Base-by-base conservation (phyloP, 2,113 vertebrate species). In the Otus sunia region DNA sequence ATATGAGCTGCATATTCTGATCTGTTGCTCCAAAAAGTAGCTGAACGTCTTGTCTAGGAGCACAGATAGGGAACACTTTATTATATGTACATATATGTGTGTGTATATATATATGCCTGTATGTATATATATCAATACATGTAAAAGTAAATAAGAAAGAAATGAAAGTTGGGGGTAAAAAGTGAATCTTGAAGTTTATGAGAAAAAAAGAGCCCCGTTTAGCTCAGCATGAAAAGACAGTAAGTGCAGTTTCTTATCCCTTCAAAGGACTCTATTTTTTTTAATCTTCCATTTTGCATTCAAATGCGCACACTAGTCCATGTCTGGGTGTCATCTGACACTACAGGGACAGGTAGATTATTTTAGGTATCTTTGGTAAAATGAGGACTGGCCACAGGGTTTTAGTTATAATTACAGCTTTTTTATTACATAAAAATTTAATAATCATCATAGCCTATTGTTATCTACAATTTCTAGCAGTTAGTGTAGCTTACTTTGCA, bases 1-100 rank as follows among this genome's bases (percentile, higher is more conserved):
- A 3, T 47, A 15, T 34, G n/a, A 84, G 3, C 17, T 69, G 11
- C 9, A 43, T 62, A 20, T 16, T 71, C 17, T 73, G 36, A 68
- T 60, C 18, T 68, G 4, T 74, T 88, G 14, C 10, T 49, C 6
- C 23, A 72, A 41, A 58, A 55, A 39, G 9, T 3, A 88, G 22
- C 10, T 47, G 15, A 71, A 39, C 7, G 4, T 49, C 11, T 43
- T 76, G 6, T 59, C 21, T 79, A 53, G 2, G 11, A 1, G 6
- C 37, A 1, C 2, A 66, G 34, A 47, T 8, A 55, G 2, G 10
- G 29, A 85, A n/a, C 10, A 37, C 4, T 55, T 75, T 63, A 78
- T 50, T 22, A n/a, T 9, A 45, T 11, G 4, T 34, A 18, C 34
- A 45, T 8, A 25, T 1, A 0, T 21, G 3, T 58, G 4, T 75